Percentiles rank a stretch among this genome's conserved stretches.
Evolutionary conservation across 2,113 vertebrate genomes (phyloP).

Genomic region (Caracal caracal): DNA sequence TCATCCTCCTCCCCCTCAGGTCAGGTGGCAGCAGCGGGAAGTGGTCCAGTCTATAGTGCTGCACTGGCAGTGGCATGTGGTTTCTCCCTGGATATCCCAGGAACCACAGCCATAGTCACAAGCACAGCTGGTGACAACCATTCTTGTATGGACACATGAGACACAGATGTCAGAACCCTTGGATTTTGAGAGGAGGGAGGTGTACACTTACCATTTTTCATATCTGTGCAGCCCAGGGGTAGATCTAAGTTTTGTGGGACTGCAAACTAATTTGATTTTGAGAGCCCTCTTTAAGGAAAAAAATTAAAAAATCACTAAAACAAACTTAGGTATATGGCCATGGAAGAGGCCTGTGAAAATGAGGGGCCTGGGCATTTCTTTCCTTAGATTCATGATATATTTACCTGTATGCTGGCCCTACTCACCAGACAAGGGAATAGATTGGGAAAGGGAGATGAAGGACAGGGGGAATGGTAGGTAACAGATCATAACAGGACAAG

Average conservation of each 20-base stretch:
- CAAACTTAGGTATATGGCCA: neutral
- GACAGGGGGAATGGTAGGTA: neutral
- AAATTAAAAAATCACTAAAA: neutral
- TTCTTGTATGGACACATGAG: neutral
- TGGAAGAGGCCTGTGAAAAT: neutral
- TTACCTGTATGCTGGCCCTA: neutral
- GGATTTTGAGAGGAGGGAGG: neutral
- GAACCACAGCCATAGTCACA: slow-evolving; percentile 61
- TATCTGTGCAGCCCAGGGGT: neutral
- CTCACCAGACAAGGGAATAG: neutral
- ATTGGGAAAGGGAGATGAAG: neutral
- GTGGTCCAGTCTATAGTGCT: slow-evolving; percentile 7
- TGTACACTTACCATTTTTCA: neutral
- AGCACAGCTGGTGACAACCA: slow-evolving; percentile 30
- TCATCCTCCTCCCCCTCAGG: neutral
- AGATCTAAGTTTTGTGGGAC: neutral
- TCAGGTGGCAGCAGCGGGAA: neutral
- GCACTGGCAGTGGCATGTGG: slow-evolving; percentile 62
- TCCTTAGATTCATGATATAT: neutral
- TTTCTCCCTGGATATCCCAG: neutral
- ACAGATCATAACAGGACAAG: neutral
- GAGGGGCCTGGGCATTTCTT: neutral
- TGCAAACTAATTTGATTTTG: neutral
- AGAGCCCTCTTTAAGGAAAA: neutral
- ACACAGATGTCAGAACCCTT: neutral